Base-by-base conservation (phyloP, 2,113 vertebrate genomes). In the Candoia aspera region DNA sequence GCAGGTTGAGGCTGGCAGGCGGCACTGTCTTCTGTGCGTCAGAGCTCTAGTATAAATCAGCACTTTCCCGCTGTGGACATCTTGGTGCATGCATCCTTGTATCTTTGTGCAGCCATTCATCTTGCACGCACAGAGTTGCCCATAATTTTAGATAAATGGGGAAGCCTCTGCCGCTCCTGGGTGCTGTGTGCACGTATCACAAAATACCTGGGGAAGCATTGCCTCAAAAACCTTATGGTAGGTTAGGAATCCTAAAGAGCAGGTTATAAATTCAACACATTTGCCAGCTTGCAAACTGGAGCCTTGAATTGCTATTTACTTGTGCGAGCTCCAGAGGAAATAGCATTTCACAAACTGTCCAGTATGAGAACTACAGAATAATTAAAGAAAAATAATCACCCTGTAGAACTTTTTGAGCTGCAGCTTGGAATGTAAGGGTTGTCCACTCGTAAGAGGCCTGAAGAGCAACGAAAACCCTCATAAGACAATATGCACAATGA, bases 381-480 rank as follows among this genome's bases (percentile, higher is more conserved):
- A 95, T 92, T 95, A 73, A 42, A 3, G 42, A 93, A 42, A 84
- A 58, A 68, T 87, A 60, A 15, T 79, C 91, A 90, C 92, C 91
- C 85, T 84, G 29, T 91, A 94, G 86, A 88, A 54, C 73, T 42
- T 57, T 24, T 1, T 84, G 62, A 93, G 94, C 93, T 93, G 26
- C 53, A 94, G 6, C 49, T 95, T 29, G 12, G 54, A 88, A 46
- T 54, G 46, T 85, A 15, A 54, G 84, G 84, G 21, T 54, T 85
- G 84, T 53, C 37, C 6, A 79, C 33, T 21, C 17, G 0, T 79
- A 37, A 95, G 54, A 57, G 84, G 13, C 29, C 86, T 33, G 83
- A 92, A 91, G 94, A 95, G 93, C 92, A 95, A 92, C 93, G 84
- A 62, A 90, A 90, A 95, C 46, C 68, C 64, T 90, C 91, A 89